A percentile compares a stretch with the other conserved stretches of the same genome.
Evolutionary conservation across 2,113 vertebrate genomes (phyloP).

Genomic region (Ivindomyrus marchei): DNA sequence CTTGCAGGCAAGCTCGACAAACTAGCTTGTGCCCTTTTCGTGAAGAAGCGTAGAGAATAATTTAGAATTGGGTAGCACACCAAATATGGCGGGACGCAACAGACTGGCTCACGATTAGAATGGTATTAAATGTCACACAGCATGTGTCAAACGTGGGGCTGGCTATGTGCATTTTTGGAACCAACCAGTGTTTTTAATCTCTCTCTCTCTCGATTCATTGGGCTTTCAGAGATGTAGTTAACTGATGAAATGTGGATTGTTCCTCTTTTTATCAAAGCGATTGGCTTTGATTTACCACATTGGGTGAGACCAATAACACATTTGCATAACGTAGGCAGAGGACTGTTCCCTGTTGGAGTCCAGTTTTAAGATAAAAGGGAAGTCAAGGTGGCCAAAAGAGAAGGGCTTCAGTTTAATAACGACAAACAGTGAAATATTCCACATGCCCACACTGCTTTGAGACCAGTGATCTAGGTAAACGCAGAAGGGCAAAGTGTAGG

Average conservation of each 20-base stretch:
- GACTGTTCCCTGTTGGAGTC: not conserved
- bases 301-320: not conserved
- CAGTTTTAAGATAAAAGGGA: not conserved
- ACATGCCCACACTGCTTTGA: not conserved
- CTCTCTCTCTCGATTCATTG: not conserved
- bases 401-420: constrained; percentile 5
- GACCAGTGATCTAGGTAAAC: not conserved
- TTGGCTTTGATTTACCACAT: not conserved
- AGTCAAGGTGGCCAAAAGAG: not conserved
- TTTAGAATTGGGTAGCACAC: not conserved
- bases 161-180: not conserved
- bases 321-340: not conserved
- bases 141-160: not conserved
- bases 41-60: not conserved
- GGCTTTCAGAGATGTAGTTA: not conserved
- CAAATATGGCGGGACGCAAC: not conserved
- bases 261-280: not conserved
- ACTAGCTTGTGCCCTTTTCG: not conserved
- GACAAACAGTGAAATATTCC: constrained; percentile 10
- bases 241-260: not conserved
- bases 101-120: not conserved
- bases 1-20: not conserved
- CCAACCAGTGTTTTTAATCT: not conserved
- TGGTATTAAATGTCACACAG: not conserved
- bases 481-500: not conserved